Evolutionary conservation across 2,797 vertebrate species (phyloP).

Genomic region (Propithecus perrieri): DNA sequence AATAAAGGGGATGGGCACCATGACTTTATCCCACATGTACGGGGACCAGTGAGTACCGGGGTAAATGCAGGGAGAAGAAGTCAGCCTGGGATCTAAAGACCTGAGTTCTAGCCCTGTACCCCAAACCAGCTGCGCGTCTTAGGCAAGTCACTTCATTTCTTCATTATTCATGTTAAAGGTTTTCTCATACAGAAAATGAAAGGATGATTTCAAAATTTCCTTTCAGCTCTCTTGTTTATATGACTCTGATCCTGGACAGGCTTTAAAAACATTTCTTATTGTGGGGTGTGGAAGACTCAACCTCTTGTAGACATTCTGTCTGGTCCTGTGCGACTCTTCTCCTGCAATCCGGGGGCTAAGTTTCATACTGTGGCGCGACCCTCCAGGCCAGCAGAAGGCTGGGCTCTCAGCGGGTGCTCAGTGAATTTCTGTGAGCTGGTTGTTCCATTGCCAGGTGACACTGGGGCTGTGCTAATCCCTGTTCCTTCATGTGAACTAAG

Average conservation of each 20-base stretch:
- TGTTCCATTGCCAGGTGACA: background rate
- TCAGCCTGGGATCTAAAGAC: background rate
- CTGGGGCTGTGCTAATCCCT: slow-evolving; percentile 15
- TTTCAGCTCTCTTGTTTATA: background rate
- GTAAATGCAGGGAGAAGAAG: background rate
- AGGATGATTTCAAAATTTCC: background rate
- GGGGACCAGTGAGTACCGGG: background rate
- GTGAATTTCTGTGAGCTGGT: background rate
- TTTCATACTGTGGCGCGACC: background rate
- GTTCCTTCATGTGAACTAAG: slow-evolving; percentile 38
- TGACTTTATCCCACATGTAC: background rate
- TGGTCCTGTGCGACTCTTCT: background rate
- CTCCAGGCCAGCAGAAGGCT: background rate
- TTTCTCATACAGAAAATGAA: background rate
- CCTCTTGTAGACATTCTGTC: background rate
- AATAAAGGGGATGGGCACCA: background rate
- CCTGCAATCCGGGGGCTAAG: background rate
- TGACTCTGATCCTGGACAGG: background rate
- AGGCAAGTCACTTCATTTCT: background rate
- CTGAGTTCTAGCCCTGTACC: background rate
- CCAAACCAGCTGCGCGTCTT: background rate
- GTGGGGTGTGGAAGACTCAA: background rate
- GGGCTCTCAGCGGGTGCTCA: background rate
- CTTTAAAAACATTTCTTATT: background rate
- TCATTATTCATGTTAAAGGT: background rate